Base-by-base conservation (phyloP, 2,113 vertebrate species). In the Todiramphus chloris region DNA sequence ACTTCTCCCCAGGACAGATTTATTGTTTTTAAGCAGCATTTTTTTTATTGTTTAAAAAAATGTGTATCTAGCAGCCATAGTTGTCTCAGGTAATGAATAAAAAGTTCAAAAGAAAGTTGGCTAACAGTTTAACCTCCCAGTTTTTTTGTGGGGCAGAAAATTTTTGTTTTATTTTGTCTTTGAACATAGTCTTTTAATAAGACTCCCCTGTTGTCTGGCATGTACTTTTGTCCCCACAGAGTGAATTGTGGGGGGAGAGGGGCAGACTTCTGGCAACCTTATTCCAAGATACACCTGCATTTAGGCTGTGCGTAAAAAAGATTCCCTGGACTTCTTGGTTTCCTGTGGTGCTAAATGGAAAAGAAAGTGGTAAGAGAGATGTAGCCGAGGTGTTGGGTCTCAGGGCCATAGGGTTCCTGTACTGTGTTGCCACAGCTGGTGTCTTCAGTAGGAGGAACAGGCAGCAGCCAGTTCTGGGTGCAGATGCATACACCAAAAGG, bases 1-100 rank as follows among this genome's bases (percentile, higher is more conserved):
- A 86, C 35, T 94, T 86, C 31, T 79, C 44, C 94, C 50, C 33
- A 80, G 85, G 31, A 16, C 21, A 84, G 23, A 56, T 60, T 89
- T 84, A 51, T 93, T 93, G 39, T 64, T 68, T 95, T 94, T 80
- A 89, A 76, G 46, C 24, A 50, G 9, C 16, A 83, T 86, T 78
- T 78, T 78, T 68, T 43, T 51, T 51, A 27, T 63, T 92, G 35
- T 81, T 90, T 69, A 11, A 86, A 85, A 58, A 72, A 37, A 70
- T 20, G 6, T 66, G 7, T 73, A 58, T 81, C 39, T 78, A 59
- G 41, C 12, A 63, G 15, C 24, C 50, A 72, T 50, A 87, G 2
- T 21, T 69, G 19, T 63, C 39, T 89, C 79, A 18, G 35, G 18
- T 63, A 46, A 48, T 70, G 77, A 90, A 41, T 7, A 69, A 53